Conservation (phyloP, 1,140 invertebrate species). For the Eumeta japonica region DNA sequence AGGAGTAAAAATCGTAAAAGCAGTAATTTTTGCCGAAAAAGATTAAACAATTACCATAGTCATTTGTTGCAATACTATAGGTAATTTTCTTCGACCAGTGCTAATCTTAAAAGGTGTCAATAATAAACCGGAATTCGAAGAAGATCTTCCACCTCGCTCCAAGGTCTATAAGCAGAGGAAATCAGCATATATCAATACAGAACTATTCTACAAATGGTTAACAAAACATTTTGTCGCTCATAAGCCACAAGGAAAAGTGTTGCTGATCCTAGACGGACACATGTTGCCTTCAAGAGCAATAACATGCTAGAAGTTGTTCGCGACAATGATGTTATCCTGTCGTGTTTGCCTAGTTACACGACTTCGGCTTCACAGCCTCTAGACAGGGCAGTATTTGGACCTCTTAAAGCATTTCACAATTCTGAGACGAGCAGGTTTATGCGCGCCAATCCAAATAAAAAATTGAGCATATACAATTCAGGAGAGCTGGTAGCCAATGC, state of each 20-base stretch:
- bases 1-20: constrained; percentile 28
- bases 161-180: constrained; percentile 31
- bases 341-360: constrained; percentile 36
- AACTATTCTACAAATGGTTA: constrained; percentile 33
- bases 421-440: constrained; percentile 20
- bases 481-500: constrained; percentile 18
- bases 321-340: constrained; percentile 30
- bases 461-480: constrained; percentile 12
- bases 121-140: constrained; percentile 29
- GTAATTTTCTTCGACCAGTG: constrained; percentile 24
- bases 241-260: constrained; percentile 30
- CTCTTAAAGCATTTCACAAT: constrained; percentile 13
- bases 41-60: constrained; percentile 32
- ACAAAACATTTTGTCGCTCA: constrained; percentile 27
- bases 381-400: constrained; percentile 28
- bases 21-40: constrained; percentile 31
- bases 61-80: constrained; percentile 31
- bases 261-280: constrained; percentile 44
- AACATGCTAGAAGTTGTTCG: constrained; percentile 27
- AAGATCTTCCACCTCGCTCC: constrained; percentile 29
- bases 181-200: constrained; percentile 32
- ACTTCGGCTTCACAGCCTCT: constrained; percentile 33
- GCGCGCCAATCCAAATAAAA: constrained; percentile 15
- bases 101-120: constrained; percentile 31
- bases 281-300: constrained; percentile 24